Percentiles rank a stretch among this genome's conserved stretches.
These are phyloP conservation scores for Manis pentadactyla DNA, from an alignment of 2,797 vertebrate species.

Conservation along the genomic window DNA sequence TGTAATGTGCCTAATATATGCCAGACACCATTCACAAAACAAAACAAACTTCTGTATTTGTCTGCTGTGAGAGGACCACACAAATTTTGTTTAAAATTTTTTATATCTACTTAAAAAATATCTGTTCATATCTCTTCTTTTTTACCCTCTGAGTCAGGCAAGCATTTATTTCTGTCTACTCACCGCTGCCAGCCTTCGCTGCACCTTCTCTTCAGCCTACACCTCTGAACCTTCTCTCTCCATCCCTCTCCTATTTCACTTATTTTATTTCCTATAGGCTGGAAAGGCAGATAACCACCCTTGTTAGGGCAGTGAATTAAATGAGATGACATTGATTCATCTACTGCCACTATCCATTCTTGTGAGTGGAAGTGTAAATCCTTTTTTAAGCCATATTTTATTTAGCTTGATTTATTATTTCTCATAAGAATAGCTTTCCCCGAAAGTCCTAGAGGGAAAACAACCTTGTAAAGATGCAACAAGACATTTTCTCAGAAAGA, in stretches of 20 bases:
- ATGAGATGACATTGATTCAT: constrained; percentile 73
- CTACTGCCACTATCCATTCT: constrained; percentile 67
- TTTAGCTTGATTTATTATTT: constrained; percentile 79
- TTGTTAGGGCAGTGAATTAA: constrained; percentile 71
- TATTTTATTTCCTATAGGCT: constrained; percentile 7
- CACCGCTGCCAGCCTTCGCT: neutral
- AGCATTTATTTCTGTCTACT: neutral
- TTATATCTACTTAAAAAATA: constrained; percentile 21
- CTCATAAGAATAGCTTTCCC: constrained; percentile 63
- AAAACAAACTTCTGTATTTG: neutral
- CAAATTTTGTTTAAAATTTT: constrained; percentile 3
- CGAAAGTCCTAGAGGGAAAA: constrained; percentile 62
- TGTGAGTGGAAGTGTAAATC: constrained; percentile 64
- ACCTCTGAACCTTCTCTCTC: neutral
- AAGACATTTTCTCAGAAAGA: constrained; percentile 64
- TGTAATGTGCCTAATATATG: neutral
- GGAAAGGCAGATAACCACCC: constrained; percentile 46
- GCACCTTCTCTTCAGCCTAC: neutral
- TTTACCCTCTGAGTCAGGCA: neutral
- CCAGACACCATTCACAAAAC: neutral
- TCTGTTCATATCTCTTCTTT: neutral
- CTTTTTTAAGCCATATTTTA: constrained; percentile 65
- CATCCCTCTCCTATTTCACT: neutral
- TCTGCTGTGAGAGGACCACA: neutral
- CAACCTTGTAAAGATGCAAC: constrained; percentile 50